These are phyloP conservation scores for Noctua fimbriata DNA, from an alignment of 2,888 invertebrate genomes.

Conservation along the genomic window DNA sequence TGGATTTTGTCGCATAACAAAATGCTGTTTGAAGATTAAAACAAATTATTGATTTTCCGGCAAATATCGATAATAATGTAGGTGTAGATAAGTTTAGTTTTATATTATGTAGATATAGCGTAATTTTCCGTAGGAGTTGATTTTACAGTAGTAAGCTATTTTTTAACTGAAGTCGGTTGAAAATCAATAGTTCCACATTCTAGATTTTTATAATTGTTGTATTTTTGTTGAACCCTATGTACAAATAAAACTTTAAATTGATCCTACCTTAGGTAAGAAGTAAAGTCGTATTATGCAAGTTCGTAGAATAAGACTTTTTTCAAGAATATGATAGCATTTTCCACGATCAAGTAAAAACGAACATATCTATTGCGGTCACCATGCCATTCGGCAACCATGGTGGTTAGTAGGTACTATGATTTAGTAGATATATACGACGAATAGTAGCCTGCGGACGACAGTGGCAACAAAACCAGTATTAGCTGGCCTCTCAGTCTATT, in stretches of 20 bases:
- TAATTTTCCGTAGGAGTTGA: not conserved
- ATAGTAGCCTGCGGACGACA: not conserved
- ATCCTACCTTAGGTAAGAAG: not conserved
- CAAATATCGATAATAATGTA: slow-evolving; percentile 56
- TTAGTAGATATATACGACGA: not conserved
- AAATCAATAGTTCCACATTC: not conserved
- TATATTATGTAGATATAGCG: not conserved
- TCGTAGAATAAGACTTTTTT: not conserved
- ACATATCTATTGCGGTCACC: not conserved
- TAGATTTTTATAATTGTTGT: not conserved
- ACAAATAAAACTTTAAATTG: not conserved
- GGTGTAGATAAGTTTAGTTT: slow-evolving; percentile 32
- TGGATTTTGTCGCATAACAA: slow-evolving; percentile 51
- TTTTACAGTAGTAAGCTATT: not conserved
- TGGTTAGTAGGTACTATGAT: not conserved
- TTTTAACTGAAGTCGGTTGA: not conserved
- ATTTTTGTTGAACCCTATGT: not conserved
- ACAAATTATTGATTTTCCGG: slow-evolving; percentile 60
- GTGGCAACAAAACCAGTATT: not conserved
- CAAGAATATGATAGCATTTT: not conserved
- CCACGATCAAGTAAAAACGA: not conserved
- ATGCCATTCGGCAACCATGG: not conserved
- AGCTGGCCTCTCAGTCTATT: not conserved
- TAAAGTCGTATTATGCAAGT: not conserved
- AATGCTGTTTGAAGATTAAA: slow-evolving; percentile 54